Evolutionary conservation across 2,797 vertebrate species (phyloP), one percentile per base, ranked within the genome.

Genomic region (Nannoperca australis): DNA sequence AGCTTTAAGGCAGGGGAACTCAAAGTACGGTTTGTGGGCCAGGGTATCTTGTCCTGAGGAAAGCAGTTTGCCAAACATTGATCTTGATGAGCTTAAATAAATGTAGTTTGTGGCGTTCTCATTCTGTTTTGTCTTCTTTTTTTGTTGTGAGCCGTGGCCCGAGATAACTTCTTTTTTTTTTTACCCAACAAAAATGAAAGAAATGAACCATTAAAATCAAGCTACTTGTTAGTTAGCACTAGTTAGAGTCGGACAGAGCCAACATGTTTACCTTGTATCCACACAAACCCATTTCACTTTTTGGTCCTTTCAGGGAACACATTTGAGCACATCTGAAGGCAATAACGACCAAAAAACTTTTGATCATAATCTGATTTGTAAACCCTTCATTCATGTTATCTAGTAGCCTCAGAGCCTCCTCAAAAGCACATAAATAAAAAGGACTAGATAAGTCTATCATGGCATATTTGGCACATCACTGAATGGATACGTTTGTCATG

Each of bases 1-100:
- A 40, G 42, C 22, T 54, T 47, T 47, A 10, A 44, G 42, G 50
- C 49, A 42, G 42, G 6, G 1, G 6, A 7, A 32, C 44, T 64
- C 15, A n/a, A 45, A 53, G 6, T 71, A 18, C 13, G 24, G 36
- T 45, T 64, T 70, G 32, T 62, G 8, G 74, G 0, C 32, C 3
- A 42, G 63, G 18, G 34, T 34, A 8, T 38, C 45, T 76, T 2
- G 62, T 69, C 17, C 40, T 12, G 40, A 38, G 51, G 42, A 38
- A 58, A 74, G 15, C 51, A 56, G 15, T 45, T 24, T 54, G 30
- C 51, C 27, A 62, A 44, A 44, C 1, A 3, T 17, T 73, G 59
- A 63, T 63, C 27, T 9, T 55, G 54, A 45, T 63, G 34, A 45
- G 59, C 22, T 36, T 20, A 63, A 63, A 54, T 73, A 14, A 47